Base-by-base conservation (phyloP, 2,888 invertebrate species). In the Spisula subtruncata region DNA sequence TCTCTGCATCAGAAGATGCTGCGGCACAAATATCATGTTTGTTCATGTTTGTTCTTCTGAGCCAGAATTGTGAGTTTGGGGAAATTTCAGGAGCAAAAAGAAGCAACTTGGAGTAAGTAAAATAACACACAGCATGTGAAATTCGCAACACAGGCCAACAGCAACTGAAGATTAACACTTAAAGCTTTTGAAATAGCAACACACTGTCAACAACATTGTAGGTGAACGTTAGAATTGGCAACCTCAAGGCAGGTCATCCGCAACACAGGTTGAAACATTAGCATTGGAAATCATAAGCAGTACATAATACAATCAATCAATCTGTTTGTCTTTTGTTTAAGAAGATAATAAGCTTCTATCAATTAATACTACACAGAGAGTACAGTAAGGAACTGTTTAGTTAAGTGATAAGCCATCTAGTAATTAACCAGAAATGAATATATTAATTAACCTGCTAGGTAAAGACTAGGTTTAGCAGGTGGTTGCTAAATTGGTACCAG, bases 401-500 rank as follows among this genome's bases (percentile, higher is more conserved):
- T 35, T 75, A 75, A 75, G 75, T 75, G 75, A 75, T 75, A 75
- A 75, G 75, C 75, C 75, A 75, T 75, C 75, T 35, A 29, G 25
- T 29, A 32, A 75, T 32, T 75, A 32, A 16, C 29, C 12, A 29
- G 25, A 75, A 35, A 32, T 32, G 32, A 75, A 35, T 25, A 35
- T 35, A 35, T 25, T 75, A 75, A 75, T 75, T 35, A 35, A 75
- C n/a, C 48, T 81, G 35, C 75, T 71, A 16, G 75, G 41, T 51
- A 32, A 51, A 51, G 48, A 75, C 75, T 51, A 54, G 29, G 35
- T 35, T 4, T 75, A 83, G 56, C 85, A 85, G 85, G 79, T 85
- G 85, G 85, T 80, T 85, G 35, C 20, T 56, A 56, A 18, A 75
- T 75, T 75, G 75, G 25, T 75, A 75, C 18, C 75, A 75, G 75